Conservation (phyloP, 2,888 invertebrate species). For the Sphinx pinastri region DNA sequence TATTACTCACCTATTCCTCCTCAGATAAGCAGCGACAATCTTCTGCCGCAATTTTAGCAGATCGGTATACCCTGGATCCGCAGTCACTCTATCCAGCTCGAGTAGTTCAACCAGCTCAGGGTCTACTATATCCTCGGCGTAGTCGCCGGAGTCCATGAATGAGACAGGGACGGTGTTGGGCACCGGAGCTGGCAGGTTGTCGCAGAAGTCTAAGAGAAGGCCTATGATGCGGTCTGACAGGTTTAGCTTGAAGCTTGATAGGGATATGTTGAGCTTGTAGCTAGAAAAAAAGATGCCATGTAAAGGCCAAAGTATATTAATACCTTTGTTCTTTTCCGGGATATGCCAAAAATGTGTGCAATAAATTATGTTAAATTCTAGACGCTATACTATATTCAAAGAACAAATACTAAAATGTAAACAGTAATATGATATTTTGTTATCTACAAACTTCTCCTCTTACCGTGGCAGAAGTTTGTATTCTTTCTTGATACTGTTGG, state of each 20-base stretch:
- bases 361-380: too few relatives aligned
- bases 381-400: too few relatives aligned
- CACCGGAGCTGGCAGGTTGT: slow-evolving; percentile 73
- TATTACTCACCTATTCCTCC: slow-evolving; percentile 61
- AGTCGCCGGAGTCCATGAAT: slow-evolving; percentile 74
- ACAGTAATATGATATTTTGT: too few relatives aligned
- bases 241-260: slow-evolving; percentile 89
- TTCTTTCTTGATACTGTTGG: slow-evolving; percentile 89
- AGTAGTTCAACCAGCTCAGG: slow-evolving; percentile 58
- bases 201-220: slow-evolving; percentile 85
- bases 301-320: background rate
- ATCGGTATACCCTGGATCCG: slow-evolving; percentile 70
- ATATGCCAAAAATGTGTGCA: too few relatives aligned
- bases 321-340: background rate
- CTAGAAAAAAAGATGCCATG: slow-evolving; percentile 64
- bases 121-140: slow-evolving; percentile 62
- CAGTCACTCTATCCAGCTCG: slow-evolving; percentile 59
- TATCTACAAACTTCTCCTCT: too few relatives aligned
- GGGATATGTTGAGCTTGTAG: slow-evolving; percentile 89
- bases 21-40: slow-evolving; percentile 74
- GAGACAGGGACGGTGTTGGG: slow-evolving; percentile 78
- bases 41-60: slow-evolving; percentile 70
- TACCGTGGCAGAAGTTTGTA: slow-evolving; percentile 87
- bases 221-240: slow-evolving; percentile 89
- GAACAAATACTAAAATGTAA: too few relatives aligned